These are phyloP conservation scores for Drosophila greeni DNA, from an alignment of 2,888 invertebrate species.

Conservation along the genomic window DNA sequence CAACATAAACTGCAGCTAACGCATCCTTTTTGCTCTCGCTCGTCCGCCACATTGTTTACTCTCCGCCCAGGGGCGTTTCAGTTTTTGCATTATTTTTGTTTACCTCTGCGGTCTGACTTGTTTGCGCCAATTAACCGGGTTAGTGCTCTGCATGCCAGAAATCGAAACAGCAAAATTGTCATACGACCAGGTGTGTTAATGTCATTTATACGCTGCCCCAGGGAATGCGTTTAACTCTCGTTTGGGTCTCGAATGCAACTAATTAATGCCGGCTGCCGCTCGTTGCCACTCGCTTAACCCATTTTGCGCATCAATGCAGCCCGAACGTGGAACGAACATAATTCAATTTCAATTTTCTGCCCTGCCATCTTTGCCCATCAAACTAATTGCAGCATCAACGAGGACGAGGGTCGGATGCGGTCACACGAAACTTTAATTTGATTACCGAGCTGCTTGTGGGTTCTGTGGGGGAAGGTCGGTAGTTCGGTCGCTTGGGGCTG, in stretches of 20 bases:
- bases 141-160: slow-evolving; percentile 2
- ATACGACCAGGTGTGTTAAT: slow-evolving; percentile 13
- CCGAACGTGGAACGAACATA: slow-evolving; percentile 41
- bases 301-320: slow-evolving; percentile 26
- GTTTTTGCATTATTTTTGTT: slow-evolving; percentile 25
- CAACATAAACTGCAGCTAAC: slow-evolving; percentile 17
- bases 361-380: slow-evolving; percentile 40
- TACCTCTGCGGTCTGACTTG: slow-evolving; percentile 40
- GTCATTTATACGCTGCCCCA: slow-evolving; percentile 13
- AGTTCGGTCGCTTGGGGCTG: slow-evolving; percentile 6
- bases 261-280: slow-evolving; percentile 36
- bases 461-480: slow-evolving; percentile 8
- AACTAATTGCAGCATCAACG: slow-evolving; percentile 46
- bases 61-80: slow-evolving; percentile 13
- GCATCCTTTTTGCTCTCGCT: not conserved
- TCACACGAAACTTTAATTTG: slow-evolving; percentile 56
- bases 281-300: slow-evolving; percentile 32
- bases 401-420: slow-evolving; percentile 37
- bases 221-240: slow-evolving; percentile 21
- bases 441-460: slow-evolving; percentile 45
- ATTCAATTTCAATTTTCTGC: slow-evolving; percentile 47
- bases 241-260: slow-evolving; percentile 39
- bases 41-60: slow-evolving; percentile 2
- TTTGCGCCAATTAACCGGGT: slow-evolving; percentile 47
- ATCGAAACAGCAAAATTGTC: slow-evolving; percentile 11